Percentiles rank a stretch among this genome's conserved stretches.
These are phyloP conservation scores for Cosmia trapezina DNA, from an alignment of 2,888 invertebrate genomes.

Conservation along the genomic window DNA sequence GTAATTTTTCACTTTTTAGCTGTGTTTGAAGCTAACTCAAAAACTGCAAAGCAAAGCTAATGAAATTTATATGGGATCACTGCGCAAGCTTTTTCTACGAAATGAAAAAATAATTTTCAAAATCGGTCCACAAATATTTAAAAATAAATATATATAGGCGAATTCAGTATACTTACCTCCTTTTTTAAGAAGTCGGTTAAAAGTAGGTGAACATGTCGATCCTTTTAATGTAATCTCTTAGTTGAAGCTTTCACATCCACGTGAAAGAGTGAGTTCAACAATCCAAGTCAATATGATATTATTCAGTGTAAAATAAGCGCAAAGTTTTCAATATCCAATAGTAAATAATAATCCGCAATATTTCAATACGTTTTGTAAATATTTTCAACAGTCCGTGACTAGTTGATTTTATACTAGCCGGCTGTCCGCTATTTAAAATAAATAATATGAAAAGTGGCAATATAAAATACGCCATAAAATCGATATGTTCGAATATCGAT, in stretches of 20 bases:
- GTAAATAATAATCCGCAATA: conserved; percentile 15
- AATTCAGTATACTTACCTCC: no score
- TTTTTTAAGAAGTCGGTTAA: no score
- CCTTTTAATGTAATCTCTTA: background rate
- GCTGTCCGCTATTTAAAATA: conserved; percentile 45
- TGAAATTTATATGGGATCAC: no score
- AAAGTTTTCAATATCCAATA: background rate
- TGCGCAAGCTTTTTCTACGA: no score
- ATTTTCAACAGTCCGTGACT: conserved; percentile 46
- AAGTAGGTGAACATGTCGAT: background rate
- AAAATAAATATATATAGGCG: no score
- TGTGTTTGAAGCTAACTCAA: no score
- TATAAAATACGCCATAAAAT: conserved; percentile 72
- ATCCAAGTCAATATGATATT: background rate
- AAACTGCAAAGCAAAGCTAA: no score
- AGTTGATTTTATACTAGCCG: conserved; percentile 35
- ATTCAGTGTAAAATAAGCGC: conserved; percentile 8
- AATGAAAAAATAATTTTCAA: no score
- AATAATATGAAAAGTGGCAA: conserved; percentile 62
- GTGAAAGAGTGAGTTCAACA: background rate
- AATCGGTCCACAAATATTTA: no score
- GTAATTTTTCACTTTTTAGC: no score
- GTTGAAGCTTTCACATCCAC: background rate
- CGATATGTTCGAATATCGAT: conserved; percentile 70
- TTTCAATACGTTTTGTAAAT: conserved; percentile 30